phyloP scores from a whole-genome alignment of 2,888 invertebrate species.

The Perithous albicinctus region DNA sequence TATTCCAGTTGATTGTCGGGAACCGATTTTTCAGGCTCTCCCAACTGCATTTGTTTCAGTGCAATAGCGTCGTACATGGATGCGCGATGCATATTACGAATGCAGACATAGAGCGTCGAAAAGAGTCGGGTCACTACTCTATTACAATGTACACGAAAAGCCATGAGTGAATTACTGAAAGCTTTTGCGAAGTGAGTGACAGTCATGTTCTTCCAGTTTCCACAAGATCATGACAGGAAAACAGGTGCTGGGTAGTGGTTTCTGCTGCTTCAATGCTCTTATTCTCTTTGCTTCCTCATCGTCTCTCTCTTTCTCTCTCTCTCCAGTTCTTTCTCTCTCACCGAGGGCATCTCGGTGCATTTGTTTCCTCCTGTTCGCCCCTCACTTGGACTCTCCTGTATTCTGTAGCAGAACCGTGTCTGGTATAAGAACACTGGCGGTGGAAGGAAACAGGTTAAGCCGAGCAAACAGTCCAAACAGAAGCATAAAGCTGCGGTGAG shows the following conservation, averaged over 20 bases:
- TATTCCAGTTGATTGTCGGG: too few relatives aligned
- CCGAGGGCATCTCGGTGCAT: slow-evolving; percentile 38
- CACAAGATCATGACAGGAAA: slow-evolving; percentile 7
- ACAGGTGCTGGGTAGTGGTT: slow-evolving; percentile 8
- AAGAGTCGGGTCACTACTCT: background rate
- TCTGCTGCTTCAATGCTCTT: slow-evolving; percentile 14
- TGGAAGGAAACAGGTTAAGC: slow-evolving; percentile 60
- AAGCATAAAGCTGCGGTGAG: slow-evolving; percentile 62
- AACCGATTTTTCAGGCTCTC: too few relatives aligned
- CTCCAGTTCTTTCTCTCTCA: slow-evolving; percentile 25
- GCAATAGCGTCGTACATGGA: background rate
- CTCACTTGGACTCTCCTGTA: background rate
- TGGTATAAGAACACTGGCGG: slow-evolving; percentile 22
- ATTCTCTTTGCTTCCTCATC: slow-evolving; percentile 3
- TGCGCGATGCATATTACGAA: background rate
- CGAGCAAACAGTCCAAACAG: slow-evolving; percentile 65
- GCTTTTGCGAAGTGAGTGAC: slow-evolving; percentile 15
- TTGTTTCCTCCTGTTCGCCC: slow-evolving; percentile 39
- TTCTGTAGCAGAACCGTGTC: background rate
- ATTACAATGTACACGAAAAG: background rate
- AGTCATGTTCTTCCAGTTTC: slow-evolving; percentile 15
- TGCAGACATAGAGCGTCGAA: background rate
- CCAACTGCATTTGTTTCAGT: background rate
- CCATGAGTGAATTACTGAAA: slow-evolving; percentile 21
- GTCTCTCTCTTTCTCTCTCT: too few relatives aligned